A percentile compares a stretch with the other conserved stretches of the same genome.
These are phyloP conservation scores for Typhlomys cinereus DNA, from an alignment of 2,113 vertebrate species.

Conservation along the genomic window DNA sequence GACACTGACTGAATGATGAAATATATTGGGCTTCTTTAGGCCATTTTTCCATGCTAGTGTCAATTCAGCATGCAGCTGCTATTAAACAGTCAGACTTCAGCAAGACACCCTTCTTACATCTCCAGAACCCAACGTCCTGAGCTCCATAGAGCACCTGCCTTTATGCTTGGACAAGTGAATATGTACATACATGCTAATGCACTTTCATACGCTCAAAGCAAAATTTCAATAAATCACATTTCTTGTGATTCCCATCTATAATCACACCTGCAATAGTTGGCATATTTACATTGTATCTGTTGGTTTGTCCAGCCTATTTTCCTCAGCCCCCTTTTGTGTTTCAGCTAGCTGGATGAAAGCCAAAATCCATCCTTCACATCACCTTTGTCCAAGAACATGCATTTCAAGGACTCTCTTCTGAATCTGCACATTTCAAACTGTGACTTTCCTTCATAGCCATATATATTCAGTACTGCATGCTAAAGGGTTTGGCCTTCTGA, in stretches of 20 bases:
- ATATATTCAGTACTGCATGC: neutral
- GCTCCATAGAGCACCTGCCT: neutral
- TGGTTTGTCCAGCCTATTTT: neutral
- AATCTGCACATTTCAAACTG: neutral
- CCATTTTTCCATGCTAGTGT: neutral
- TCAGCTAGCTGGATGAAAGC: neutral
- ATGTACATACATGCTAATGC: neutral
- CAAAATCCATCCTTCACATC: neutral
- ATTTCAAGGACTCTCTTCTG: neutral
- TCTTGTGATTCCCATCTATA: neutral
- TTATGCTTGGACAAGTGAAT: neutral
- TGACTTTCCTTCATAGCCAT: neutral
- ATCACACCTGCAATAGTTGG: neutral
- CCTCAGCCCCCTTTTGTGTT: neutral
- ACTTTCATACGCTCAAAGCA: neutral
- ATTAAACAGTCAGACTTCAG: neutral
- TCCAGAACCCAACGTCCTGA: neutral
- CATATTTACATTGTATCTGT: neutral
- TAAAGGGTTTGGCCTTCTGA: neutral
- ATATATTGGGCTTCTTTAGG: neutral
- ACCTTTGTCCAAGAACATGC: neutral
- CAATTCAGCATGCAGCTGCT: neutral
- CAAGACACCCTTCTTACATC: neutral
- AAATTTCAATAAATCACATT: neutral
- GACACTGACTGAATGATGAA: neutral